phyloP scores from a whole-genome alignment of 2,113 vertebrate species.

The Myanophis thanlyinensis region DNA sequence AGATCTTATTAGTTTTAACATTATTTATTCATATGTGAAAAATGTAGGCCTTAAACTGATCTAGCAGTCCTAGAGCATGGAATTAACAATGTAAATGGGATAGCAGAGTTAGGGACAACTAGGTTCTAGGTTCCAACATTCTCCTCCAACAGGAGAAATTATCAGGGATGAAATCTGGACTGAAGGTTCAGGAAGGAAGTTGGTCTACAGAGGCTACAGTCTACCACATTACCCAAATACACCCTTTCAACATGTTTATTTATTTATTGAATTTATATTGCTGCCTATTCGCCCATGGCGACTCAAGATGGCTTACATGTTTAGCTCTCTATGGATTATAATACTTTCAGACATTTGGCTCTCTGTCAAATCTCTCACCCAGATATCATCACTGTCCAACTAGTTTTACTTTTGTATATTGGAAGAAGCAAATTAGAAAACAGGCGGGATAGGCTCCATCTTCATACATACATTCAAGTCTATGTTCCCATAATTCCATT shows the following conservation, averaged over 20 bases:
- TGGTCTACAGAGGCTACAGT: conserved; percentile 31
- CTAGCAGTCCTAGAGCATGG: conserved; percentile 41
- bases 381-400: background rate
- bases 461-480: background rate
- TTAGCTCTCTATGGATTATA: background rate
- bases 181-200: background rate
- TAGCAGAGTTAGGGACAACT: conserved; percentile 48
- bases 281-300: too few species aligned
- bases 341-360: background rate
- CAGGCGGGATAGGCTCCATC: background rate
- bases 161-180: conserved; percentile 51
- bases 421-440: background rate
- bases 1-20: conserved; percentile 92
- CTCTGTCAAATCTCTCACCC: background rate
- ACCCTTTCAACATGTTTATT: background rate
- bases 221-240: background rate
- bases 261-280: too few species aligned
- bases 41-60: conserved; percentile 66
- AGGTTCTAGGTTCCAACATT: conserved; percentile 57
- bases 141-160: conserved; percentile 34
- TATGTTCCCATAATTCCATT: background rate
- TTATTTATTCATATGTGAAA: conserved; percentile 87
- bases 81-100: conserved; percentile 63
- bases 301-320: too few species aligned
- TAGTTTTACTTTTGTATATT: background rate